Percentiles rank a stretch among this genome's conserved stretches.
phyloP scores from a whole-genome alignment of 2,888 invertebrate species.

The Drosophila merina region DNA sequence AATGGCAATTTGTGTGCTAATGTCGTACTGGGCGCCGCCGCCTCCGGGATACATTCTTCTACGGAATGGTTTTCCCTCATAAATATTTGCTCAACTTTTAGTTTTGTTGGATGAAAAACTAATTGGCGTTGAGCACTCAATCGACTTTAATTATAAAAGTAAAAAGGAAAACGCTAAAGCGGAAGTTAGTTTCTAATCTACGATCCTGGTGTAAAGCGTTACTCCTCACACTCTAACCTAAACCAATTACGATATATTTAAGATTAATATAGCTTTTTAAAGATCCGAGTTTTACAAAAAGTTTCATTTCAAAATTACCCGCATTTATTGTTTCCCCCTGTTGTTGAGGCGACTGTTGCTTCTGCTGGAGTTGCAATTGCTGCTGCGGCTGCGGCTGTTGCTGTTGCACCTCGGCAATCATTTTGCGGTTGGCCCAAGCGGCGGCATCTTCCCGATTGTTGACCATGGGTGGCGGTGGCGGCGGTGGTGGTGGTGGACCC shows the following conservation, averaged over 20 bases:
- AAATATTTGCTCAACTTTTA: slow-evolving; percentile 46
- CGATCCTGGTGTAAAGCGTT: background rate
- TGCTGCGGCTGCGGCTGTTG: slow-evolving; percentile 48
- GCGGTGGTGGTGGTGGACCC: slow-evolving; percentile 68
- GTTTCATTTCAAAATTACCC: slow-evolving; percentile 53
- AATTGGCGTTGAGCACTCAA: slow-evolving; percentile 28
- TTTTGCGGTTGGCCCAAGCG: slow-evolving; percentile 82
- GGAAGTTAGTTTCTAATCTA: background rate
- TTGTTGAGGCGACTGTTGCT: slow-evolving; percentile 25
- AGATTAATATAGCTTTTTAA: no score
- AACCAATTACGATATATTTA: no score
- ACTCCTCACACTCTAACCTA: no score
- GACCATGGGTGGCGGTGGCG: slow-evolving; percentile 65
- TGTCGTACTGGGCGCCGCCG: slow-evolving; percentile 41
- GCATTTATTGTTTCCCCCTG: slow-evolving; percentile 52
- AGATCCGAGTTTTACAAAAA: no score
- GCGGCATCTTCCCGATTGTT: slow-evolving; percentile 83
- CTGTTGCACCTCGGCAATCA: slow-evolving; percentile 69
- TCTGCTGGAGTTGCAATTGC: slow-evolving; percentile 35
- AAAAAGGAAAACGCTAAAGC: background rate
- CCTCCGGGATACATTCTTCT: slow-evolving; percentile 20
- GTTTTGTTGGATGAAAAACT: slow-evolving; percentile 5
- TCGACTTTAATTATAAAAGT: slow-evolving; percentile 33
- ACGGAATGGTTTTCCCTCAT: slow-evolving; percentile 36
- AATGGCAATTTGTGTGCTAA: slow-evolving; percentile 67